Evolutionary conservation across 2,113 vertebrate species (phyloP), one percentile per base, ranked within the genome.

Genomic region (Colinus virginianus): DNA sequence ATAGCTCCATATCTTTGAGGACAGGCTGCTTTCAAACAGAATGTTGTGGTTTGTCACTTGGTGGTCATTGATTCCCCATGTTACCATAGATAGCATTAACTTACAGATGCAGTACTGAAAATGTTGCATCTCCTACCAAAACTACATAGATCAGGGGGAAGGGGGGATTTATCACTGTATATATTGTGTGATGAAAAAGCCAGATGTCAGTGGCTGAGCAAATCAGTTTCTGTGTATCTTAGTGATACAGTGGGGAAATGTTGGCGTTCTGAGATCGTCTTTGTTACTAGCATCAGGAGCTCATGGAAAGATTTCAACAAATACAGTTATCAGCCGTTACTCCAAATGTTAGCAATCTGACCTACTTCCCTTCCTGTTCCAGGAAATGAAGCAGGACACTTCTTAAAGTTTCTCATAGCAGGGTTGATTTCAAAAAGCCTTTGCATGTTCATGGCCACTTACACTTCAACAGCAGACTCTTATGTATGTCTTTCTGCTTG

Each of bases 341-440:
- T 88, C 78, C 64, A 40, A 81, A 61, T 1, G 10, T 42, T 64
- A 72, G n/a, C 9, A 5, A 21, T 64, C 1, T 40, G 77, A 84
- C 51, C 92, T 78, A 32, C 68, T 95, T 84, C 83, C 88, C 88
- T 96, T 96, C 94, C 96, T 96, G 92, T 93, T 76, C 92, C 83
- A 94, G 92, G 93, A 96, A 94, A 45, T 81, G 86, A 92, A 69
- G 86, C 88, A 81, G 92, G 83, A 94, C 61, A 21, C 58, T 91
- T 77, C 26, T 0, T 0, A 74, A 46, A 92, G 48, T 88, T 95
- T 95, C 90, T 80, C 92, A 88, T 45, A 72, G 86, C 64, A 71
- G 61, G 8, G 28, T 70, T 90, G 85, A 75, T 93, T 87, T 45
- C 28, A 46, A 80, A 63, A 59, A 59, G 4, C 49, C 3, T 93